Base-by-base conservation (phyloP, 2,113 vertebrate species). In the Cercopithecus mona region DNA sequence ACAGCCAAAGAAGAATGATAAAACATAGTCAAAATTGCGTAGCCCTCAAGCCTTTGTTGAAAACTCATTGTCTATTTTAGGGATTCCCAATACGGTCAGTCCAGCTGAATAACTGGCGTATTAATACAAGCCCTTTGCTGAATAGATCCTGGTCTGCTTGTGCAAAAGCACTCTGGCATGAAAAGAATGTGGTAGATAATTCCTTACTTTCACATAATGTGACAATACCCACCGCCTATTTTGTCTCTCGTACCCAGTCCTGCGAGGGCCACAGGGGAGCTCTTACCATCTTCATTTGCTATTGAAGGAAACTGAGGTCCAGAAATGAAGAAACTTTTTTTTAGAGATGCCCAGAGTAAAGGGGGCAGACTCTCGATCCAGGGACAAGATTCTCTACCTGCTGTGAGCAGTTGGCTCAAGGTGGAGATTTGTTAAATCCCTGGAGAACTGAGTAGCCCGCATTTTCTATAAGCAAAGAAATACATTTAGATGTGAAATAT, bases 401-500 rank as follows among this genome's bases (percentile, higher is more conserved):
- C 8, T 3, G 7, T 0, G 6, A 89, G 68, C 55, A 78, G 38
- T 13, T 38, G 4, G 27, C 8, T 84, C 57, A 50, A 55, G 66
- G 14, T 82, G 35, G 57, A 83, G 18, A 25, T 57, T 30, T 16
- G n/a, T 48, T 80, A n/a, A 76, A 38, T 57, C 57, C 88, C 35
- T 1, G 9, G 48, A 86, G 94, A 83, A 80, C 57, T 1, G 30
- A 92, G 61, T 4, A 82, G 11, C 61, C 79, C 32, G 4, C 23
- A 32, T 72, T 92, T 85, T 72, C 75, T 61, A 6, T 80, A 27
- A 75, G 50, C 0, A 1, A 55, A 86, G 82, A 48, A 40, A 32
- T 75, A 17, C 9, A 50, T 66, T 96, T 82, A 84, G 80, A 85
- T 80, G 68, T 35, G 61, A 94, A 95, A 68, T 81, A 72, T 95